phyloP scores from a whole-genome alignment of 2,797 vertebrate species.

The Amniataba percoides region DNA sequence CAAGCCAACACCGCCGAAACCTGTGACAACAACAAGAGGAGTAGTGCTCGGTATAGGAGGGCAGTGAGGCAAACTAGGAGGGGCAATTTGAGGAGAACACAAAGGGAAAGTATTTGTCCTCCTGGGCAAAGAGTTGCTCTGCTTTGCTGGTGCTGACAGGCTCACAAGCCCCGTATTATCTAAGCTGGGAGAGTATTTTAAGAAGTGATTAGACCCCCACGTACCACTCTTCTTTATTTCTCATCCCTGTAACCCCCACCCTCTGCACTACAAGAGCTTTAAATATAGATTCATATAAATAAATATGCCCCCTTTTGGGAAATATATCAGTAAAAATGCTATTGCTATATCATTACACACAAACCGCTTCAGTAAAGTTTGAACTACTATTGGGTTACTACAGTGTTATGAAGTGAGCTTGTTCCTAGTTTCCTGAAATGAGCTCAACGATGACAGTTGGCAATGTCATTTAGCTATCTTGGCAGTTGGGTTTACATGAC shows the following conservation, averaged over 20 bases:
- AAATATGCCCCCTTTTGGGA: conserved; percentile 4
- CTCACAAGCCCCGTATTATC: conserved; percentile 67
- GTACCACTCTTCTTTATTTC: conserved; percentile 64
- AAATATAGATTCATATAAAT: conserved; percentile 42
- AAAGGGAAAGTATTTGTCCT: conserved; percentile 57
- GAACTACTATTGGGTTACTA: background rate
- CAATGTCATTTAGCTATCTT: background rate
- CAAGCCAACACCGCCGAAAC: conserved; percentile 59
- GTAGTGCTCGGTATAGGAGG: conserved; percentile 20
- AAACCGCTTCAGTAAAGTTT: background rate
- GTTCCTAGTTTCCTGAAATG: background rate
- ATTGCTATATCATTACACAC: background rate
- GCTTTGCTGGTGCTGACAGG: conserved; percentile 66
- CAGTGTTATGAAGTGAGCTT: background rate
- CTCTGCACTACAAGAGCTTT: conserved; percentile 27
- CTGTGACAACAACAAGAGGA: conserved; percentile 44
- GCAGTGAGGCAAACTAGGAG: conserved; percentile 31
- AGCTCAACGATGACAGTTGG: background rate
- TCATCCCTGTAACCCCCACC: conserved; percentile 43
- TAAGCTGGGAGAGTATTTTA: conserved; percentile 77
- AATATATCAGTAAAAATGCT: background rate
- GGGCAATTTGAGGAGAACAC: conserved; percentile 22
- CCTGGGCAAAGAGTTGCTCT: conserved; percentile 32
- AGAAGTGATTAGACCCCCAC: conserved; percentile 75
- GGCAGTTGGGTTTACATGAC: background rate